phyloP scores from a whole-genome alignment of 2,797 vertebrate species.

The Xerus rutilus region DNA sequence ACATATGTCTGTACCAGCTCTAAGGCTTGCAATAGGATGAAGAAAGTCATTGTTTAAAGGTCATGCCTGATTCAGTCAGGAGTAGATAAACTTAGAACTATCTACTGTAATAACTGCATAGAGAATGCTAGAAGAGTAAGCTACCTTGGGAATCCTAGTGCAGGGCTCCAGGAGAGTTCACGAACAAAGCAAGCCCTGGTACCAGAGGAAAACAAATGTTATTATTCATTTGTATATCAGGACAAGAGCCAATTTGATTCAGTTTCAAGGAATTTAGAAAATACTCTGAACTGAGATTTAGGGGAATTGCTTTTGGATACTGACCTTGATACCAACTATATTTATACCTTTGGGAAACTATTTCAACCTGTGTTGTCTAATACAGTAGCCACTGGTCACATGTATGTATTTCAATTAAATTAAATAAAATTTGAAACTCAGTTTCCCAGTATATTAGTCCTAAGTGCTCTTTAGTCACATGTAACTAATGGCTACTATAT shows the following conservation, averaged over 20 bases:
- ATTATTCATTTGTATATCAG: background rate
- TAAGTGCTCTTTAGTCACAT: background rate
- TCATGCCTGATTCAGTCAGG: background rate
- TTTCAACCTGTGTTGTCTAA: background rate
- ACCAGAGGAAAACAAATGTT: background rate
- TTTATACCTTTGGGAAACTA: background rate
- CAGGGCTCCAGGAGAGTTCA: background rate
- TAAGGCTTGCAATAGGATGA: background rate
- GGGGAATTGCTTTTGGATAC: background rate
- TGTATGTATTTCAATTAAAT: background rate
- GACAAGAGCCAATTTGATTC: background rate
- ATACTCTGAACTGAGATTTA: conserved; percentile 14
- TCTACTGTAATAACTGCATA: background rate
- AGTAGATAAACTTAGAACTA: background rate
- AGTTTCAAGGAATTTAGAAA: background rate
- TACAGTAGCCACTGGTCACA: background rate
- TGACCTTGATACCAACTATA: background rate
- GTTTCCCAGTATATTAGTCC: background rate
- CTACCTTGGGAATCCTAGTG: background rate
- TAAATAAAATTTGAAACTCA: background rate
- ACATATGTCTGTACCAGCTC: background rate
- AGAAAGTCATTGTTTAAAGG: background rate
- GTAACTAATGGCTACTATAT: background rate
- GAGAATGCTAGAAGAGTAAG: background rate
- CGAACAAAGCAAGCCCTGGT: background rate